These are phyloP conservation scores for Mystacides longicornis DNA, from an alignment of 2,888 invertebrate species.

Conservation along the genomic window DNA sequence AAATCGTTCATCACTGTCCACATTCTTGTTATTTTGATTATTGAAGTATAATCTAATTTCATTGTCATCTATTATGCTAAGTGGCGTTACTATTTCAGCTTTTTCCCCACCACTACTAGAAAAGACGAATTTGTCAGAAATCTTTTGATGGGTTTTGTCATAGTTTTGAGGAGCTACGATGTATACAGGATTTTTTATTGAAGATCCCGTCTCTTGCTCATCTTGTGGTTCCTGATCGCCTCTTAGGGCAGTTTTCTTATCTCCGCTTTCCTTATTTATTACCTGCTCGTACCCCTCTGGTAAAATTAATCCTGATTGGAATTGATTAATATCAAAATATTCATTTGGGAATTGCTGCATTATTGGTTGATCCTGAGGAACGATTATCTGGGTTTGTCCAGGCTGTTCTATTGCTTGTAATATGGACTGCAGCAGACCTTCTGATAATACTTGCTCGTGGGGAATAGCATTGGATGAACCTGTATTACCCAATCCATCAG, in stretches of 20 bases:
- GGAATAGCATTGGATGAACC: conserved; percentile 51
- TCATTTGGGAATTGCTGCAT: conserved; percentile 29
- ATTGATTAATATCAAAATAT: conserved; percentile 31
- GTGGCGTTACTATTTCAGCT: conserved; percentile 29
- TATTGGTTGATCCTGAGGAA: conserved; percentile 22
- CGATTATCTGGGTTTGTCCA: conserved; percentile 27
- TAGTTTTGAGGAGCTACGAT: conserved; percentile 36
- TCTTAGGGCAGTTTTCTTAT: conserved; percentile 30
- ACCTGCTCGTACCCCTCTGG: conserved; percentile 44
- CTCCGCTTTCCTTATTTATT: conserved; percentile 31
- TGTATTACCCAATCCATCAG: conserved; percentile 48
- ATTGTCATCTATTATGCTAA: conserved; percentile 46
- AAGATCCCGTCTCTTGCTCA: conserved; percentile 44
- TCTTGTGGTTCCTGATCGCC: conserved; percentile 31
- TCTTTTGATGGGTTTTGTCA: conserved; percentile 28
- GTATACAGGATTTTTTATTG: conserved; percentile 39
- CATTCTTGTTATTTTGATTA: conserved; percentile 41
- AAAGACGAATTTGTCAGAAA: conserved; percentile 15
- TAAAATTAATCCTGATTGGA: conserved; percentile 33
- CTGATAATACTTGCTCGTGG: conserved; percentile 70
- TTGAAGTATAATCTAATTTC: conserved; percentile 54
- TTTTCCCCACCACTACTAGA: conserved; percentile 17
- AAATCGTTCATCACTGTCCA: conserved; percentile 41
- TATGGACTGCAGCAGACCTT: conserved; percentile 73
- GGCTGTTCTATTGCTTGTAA: conserved; percentile 76